Base-by-base conservation (phyloP, 2,797 vertebrate genomes). In the Naso thynnoides region DNA sequence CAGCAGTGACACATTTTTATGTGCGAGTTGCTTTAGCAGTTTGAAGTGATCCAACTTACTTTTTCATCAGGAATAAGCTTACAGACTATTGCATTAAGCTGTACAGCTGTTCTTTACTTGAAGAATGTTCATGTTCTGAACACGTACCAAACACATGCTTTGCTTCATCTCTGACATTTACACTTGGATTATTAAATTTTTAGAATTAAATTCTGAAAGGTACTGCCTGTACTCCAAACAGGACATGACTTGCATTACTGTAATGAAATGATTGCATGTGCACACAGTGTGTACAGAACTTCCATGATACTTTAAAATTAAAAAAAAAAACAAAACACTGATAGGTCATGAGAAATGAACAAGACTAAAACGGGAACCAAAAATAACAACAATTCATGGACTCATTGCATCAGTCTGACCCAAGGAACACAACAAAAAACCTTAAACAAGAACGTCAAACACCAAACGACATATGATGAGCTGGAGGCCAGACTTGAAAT, bases 401-500 rank as follows among this genome's bases (percentile, higher is more conserved):
- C 33, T 73, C 18, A 18, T 64, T 27, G 70, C 33, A 48, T 58
- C 23, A 45, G 6, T 59, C 6, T 74, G 57, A 80, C 39, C 60
- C 1, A 13, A 58, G 69, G 47, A 18, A 60, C 56, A 78, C 23
- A 42, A 65, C 3, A 76, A 39, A 78, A 39, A 0, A 24, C 21
- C 14, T 2, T 27, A n/a, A 29, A 41, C 18, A 59, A 44, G 0
- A 33, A 65, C 8, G 3, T 63, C 23, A 33, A 54, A 54, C 10
- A 60, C 23, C 6, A 57, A 73, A 45, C 18, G 26, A 74, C 58
- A 80, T 59, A 70, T 66, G 18, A 66, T 68, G 70, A 78, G 39
- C 38, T 66, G 39, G 76, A 39, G 48, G 47, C 29, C 27, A 60
- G 58, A 73, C 57, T 77, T 81, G 60, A 81, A 55, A 80, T 75